Evolutionary conservation across 2,113 vertebrate species (phyloP), one percentile per base, ranked within the genome.

Genomic region (Myiozetetes cayanensis): DNA sequence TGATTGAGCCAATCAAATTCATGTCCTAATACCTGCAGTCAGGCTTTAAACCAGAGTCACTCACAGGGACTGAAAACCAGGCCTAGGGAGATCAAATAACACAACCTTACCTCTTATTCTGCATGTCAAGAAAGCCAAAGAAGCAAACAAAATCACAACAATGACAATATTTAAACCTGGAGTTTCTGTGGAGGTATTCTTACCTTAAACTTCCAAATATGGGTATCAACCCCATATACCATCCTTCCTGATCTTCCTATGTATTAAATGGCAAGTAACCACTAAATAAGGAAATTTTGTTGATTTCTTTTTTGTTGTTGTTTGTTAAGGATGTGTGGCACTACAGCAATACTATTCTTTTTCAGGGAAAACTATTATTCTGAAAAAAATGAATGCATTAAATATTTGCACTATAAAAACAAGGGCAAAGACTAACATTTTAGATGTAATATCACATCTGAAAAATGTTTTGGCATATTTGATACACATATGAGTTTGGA

Each of bases 141-240:
- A 27, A 12, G 25, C 35, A 33, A 55, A 27, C 4, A 81, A 73
- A 47, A 68, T 82, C 33, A 17, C 46, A 39, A 4, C 8, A 46
- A 47, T 15, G 6, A n/a, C 21, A 82, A 23, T 46, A 22, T 33
- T 71, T 44, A 74, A 58, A 74, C 7, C 16, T 20, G 8, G 24
- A 63, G 6, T 43, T 96, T 77, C 53, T 73, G 31, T 70, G 37
- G 24, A 49, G 14, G 3, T 59, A 30, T 50, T 91, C 15, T 24
- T 44, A n/a, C n/a, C 7, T 79, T 35, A 55, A 47, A 21, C n/a
- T 81, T 85, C 49, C 12, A 53, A 14, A 53, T 24, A 39, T 3
- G 8, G 7, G 3, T 33, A 66, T 14, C 13, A 72, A 56, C 18
- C 2, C 5, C 0, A 1, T 15, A 21, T 27, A 73, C 53, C 14